Base-by-base conservation (phyloP, 1,140 invertebrate species). In the Neuroterus valhalla region DNA sequence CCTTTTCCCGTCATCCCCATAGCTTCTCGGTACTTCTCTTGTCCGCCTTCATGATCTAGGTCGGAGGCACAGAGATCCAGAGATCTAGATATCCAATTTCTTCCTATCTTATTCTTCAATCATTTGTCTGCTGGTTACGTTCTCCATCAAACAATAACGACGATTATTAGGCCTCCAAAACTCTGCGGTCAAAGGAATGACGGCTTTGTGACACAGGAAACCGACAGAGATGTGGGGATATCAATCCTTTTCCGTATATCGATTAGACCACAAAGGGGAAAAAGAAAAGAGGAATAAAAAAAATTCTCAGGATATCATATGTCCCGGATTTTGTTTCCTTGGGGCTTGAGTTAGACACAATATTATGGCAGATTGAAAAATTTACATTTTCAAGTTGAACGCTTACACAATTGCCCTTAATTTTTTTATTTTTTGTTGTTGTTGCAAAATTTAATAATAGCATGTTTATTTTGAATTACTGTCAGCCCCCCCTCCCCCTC, bases 71-170 rank as follows among this genome's bases (percentile, higher is more conserved):
- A 26, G 12, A 31, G 14, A 62, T 62, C 26, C 3, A 50, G 48
- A 62, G 55, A 38, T 38, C 67, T 42, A 44, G 67, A 71, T 71
- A 71, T 71, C 70, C 31, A 62, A 23, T 71, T 71, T 71, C 70
- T 43, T 19, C 46, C 12, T n/a, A 62, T 38, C 55, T 62, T 38
- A 26, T 38, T 62, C 23, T 31, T 14, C 8, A 14, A 31, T 23
- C 55, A n/a, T 31, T 62, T 62, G 55, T 62, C 15, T 14, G 55
- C 55, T 62, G 70, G 70, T 66, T 71, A 55, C 42, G 62, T 74
- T 74, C 17, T n/a, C 43, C n/a, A n/a, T 21, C 26, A 68, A 74
- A 74, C 66, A 50, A 74, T 55, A 42, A 68, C 6, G 38, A 44
- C 42, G 66, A 68, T 68, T 68, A 52, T 31, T n/a, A 14, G 48